A percentile compares a stretch with the other conserved stretches of the same genome.
These are phyloP conservation scores for Hirundichthys speculiger DNA, from an alignment of 2,113 vertebrate genomes.

Conservation along the genomic window DNA sequence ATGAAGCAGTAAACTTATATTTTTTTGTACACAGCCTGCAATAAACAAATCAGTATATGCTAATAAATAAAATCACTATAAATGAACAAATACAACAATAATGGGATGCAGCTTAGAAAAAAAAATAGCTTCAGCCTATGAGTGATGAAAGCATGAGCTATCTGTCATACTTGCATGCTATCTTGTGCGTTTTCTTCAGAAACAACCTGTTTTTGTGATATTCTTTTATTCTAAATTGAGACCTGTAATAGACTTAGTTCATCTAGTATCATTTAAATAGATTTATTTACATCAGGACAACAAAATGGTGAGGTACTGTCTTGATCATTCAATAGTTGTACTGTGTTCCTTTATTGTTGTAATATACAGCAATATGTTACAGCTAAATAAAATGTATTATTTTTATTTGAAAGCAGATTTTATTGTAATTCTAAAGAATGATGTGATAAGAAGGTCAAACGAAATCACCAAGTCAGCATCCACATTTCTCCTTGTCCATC, in stretches of 20 bases:
- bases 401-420: slow-evolving; percentile 19
- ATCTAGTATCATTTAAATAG: slow-evolving; percentile 7
- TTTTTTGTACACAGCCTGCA: no score
- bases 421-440: slow-evolving; percentile 22
- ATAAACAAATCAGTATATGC: no score
- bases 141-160: slow-evolving; percentile 10
- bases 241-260: slow-evolving; percentile 6
- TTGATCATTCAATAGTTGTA: not conserved
- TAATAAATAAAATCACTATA: no score
- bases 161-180: slow-evolving; percentile 46
- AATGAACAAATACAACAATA: no score
- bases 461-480: not conserved
- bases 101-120: no score
- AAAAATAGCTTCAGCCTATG: not conserved
- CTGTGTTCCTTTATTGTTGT: slow-evolving; percentile 8
- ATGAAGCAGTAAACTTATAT: no score
- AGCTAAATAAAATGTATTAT: not conserved
- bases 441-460: slow-evolving; percentile 6
- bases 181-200: slow-evolving; percentile 27
- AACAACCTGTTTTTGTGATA: slow-evolving; percentile 11
- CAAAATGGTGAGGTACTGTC: not conserved
- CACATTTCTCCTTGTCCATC: slow-evolving; percentile 9
- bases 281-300: slow-evolving; percentile 7
- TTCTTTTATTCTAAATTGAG: slow-evolving; percentile 9
- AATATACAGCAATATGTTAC: not conserved